Evolutionary conservation across 1,140 invertebrate species (phyloP), one percentile per base, ranked within the genome.

Genomic region (Drosophila bifasciata): DNA sequence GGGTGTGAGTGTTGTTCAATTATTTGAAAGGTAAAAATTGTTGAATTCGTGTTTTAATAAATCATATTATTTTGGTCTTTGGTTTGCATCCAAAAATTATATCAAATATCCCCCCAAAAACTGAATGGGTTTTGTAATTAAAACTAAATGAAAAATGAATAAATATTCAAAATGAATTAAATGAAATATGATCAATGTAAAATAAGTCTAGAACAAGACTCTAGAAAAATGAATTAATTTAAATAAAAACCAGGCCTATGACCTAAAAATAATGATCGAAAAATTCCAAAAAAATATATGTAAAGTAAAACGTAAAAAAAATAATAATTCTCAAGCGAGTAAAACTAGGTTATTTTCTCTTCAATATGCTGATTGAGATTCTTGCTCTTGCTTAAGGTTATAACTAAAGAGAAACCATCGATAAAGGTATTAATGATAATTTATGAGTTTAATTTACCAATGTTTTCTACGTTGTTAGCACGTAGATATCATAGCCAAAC

Each of bases 21-120:
- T 86, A 66, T 77, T 66, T 23, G 68, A 43, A 50, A 62, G 68
- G 55, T 76, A 85, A 73, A 86, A 56, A 86, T 66, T 36, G 62
- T 74, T 45, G 69, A 70, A 76, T 72, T 55, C 63, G 59, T 76
- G 45, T 76, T 76, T 81, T 77, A 80, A 80, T 83, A 80, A 83
- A 76, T 79, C 53, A 77, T 77, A 77, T 77, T 76, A 46, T 25
- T 72, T 72, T 72, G 44, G 21, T 55, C 9, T n/a, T 48, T 40
- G 17, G 45, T 45, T 46, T 32, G 32, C 32, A 36, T 36, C 32
- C 11, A 17, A 45, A 57, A 36, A 15, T 11, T 13, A 58, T 28
- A 9, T 44, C 28, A 71, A 71, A 52, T 21, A 62, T 44, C 5
- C 58, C 11, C 25, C 23, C 15, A 16, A 66, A 59, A 17, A 32